These are phyloP conservation scores for Poecile montanus DNA, from an alignment of 2,797 vertebrate genomes.

Conservation along the genomic window DNA sequence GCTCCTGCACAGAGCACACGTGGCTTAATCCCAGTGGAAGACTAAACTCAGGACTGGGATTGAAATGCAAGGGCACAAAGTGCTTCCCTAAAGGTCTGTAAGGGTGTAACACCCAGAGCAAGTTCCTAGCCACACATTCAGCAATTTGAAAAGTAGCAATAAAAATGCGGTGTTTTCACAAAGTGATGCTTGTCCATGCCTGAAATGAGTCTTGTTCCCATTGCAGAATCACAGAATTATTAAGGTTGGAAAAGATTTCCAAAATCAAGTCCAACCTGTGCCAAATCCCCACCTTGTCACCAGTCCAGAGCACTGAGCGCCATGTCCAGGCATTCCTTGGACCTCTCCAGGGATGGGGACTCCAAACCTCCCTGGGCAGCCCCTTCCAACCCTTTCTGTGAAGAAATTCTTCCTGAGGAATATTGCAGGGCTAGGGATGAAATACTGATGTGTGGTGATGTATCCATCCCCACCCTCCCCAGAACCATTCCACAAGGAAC, in stretches of 20 bases:
- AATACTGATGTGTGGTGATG: not conserved
- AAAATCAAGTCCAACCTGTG: not conserved
- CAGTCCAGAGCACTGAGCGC: not conserved
- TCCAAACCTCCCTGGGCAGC: not conserved
- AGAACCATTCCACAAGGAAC: not conserved
- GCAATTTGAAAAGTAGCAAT: not conserved
- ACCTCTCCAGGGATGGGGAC: not conserved
- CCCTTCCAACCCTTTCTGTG: not conserved
- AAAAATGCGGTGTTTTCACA: not conserved
- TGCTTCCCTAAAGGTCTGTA: not conserved
- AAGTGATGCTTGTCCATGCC: not conserved
- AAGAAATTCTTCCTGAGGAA: not conserved
- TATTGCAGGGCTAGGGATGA: not conserved
- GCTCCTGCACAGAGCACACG: constrained; percentile 81
- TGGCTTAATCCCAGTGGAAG: not conserved
- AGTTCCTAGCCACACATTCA: not conserved
- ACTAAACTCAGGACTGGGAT: not conserved
- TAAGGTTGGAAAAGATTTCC: not conserved
- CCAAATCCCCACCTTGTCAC: not conserved
- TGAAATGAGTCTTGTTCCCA: not conserved
- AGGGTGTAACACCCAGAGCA: not conserved
- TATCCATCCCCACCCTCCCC: not conserved
- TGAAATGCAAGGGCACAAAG: not conserved
- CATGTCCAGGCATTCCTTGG: not conserved
- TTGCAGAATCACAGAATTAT: not conserved